phyloP scores from a whole-genome alignment of 2,113 vertebrate genomes.

The Astur gentilis region DNA sequence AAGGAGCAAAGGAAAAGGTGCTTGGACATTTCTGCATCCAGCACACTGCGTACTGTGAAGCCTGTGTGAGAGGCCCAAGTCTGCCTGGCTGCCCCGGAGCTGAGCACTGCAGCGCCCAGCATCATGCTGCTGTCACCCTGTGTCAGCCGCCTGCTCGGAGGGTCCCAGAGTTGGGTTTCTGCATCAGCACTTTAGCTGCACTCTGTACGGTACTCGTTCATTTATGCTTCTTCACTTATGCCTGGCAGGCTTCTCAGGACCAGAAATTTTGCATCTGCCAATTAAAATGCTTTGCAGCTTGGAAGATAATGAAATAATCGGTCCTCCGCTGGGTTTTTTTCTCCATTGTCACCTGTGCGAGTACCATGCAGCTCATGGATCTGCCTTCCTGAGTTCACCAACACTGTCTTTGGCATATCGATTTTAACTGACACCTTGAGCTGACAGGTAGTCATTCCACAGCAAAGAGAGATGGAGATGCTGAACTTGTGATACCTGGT shows the following conservation, averaged over 20 bases:
- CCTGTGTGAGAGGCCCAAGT: neutral
- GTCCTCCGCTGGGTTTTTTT: neutral
- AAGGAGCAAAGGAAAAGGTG: neutral
- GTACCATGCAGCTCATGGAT: neutral
- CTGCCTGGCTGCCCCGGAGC: neutral
- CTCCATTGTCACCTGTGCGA: neutral
- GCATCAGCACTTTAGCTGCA: neutral
- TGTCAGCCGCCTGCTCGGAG: neutral
- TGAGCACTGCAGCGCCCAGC: neutral
- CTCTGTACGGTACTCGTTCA: neutral
- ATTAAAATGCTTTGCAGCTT: neutral
- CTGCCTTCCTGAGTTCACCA: neutral
- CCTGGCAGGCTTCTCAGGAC: neutral
- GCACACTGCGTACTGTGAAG: neutral
- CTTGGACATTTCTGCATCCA: neutral
- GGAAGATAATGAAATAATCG: neutral
- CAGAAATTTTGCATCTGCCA: neutral
- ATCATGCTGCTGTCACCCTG: neutral
- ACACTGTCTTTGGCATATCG: neutral
- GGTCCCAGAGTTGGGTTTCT: neutral
- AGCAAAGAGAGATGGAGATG: neutral
- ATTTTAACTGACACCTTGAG: neutral
- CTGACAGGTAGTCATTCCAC: neutral
- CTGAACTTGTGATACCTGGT: neutral
- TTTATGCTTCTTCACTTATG: neutral